Base-by-base conservation (phyloP, 1,140 invertebrate genomes). In the Oreohelix idahoensis region DNA sequence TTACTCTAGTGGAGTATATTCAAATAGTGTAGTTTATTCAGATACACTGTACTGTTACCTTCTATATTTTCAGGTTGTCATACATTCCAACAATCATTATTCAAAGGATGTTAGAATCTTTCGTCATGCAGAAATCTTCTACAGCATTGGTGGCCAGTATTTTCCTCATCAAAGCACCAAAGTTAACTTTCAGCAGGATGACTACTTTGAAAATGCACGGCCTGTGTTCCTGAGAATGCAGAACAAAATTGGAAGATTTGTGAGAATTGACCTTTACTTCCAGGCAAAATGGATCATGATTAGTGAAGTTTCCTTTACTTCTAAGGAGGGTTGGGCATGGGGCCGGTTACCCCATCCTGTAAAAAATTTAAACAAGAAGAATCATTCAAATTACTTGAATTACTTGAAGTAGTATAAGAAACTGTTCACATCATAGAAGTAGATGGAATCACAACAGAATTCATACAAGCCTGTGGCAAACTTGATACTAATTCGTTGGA, bases 281-380 rank as follows among this genome's bases (percentile, higher is more conserved):
- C 95, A 96, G 13, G 94, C 96, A 8, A 94, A 95, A 76, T 98
- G 97, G 97, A 96, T 98, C 84, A 95, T 98, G 92, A 95, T 98
- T 87, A 97, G 96, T 92, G 97, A 98, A 93, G 94, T 98, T 69
- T 84, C 88, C 36, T 93, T 94, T 85, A 86, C 88, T n/a, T 93
- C 92, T 78, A 87, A 90, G 92, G 86, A 89, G 89, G 89, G 45
- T n/a, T 73, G n/a, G n/a, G n/a, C n/a, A n/a, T n/a, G n/a, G n/a
- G n/a, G n/a, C n/a, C n/a, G n/a, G n/a, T n/a, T n/a, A n/a, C n/a
- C n/a, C n/a, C n/a, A n/a, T n/a, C n/a, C n/a, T n/a, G n/a, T n/a
- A n/a, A n/a, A n/a, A n/a, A n/a, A n/a, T n/a, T n/a, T n/a, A n/a
- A n/a, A n/a, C n/a, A n/a, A n/a, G n/a, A n/a, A n/a, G n/a, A n/a